These are phyloP conservation scores for Deilephila porcellus DNA, from an alignment of 2,888 invertebrate species.

Conservation along the genomic window DNA sequence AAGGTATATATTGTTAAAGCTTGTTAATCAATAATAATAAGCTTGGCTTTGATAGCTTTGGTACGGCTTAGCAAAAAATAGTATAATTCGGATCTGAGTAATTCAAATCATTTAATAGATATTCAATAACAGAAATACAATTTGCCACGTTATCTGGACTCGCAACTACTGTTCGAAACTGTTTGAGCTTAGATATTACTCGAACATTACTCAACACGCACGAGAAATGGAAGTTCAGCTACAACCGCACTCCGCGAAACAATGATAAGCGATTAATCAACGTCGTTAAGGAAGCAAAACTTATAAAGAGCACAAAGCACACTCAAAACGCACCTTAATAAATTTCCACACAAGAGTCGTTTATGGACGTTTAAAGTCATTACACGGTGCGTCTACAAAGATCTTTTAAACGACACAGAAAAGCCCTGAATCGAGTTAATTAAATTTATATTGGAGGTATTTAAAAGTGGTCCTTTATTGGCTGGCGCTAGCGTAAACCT, in stretches of 20 bases:
- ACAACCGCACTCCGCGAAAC: constrained; percentile 51
- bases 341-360: constrained; percentile 77
- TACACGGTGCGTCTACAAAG: constrained; percentile 77
- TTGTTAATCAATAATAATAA: too few relatives aligned
- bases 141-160: constrained; percentile 19
- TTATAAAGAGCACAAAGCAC: constrained; percentile 66
- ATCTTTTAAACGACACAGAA: constrained; percentile 74
- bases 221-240: constrained; percentile 49
- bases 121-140: constrained; percentile 8
- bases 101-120: constrained; percentile 6
- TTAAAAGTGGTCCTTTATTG: constrained; percentile 75
- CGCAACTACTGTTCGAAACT: background rate
- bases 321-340: constrained; percentile 72
- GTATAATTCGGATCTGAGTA: background rate
- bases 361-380: constrained; percentile 80
- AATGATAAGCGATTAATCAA: constrained; percentile 70
- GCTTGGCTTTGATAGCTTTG: too few relatives aligned
- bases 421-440: constrained; percentile 76
- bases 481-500: constrained; percentile 78
- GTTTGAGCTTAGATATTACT: constrained; percentile 40
- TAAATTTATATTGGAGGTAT: constrained; percentile 79
- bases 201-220: constrained; percentile 44
- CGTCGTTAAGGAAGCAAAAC: constrained; percentile 59
- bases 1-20: too few relatives aligned
- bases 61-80: background rate